Base-by-base conservation (phyloP, 2,797 vertebrate genomes). In the Cossypha niveicapilla region DNA sequence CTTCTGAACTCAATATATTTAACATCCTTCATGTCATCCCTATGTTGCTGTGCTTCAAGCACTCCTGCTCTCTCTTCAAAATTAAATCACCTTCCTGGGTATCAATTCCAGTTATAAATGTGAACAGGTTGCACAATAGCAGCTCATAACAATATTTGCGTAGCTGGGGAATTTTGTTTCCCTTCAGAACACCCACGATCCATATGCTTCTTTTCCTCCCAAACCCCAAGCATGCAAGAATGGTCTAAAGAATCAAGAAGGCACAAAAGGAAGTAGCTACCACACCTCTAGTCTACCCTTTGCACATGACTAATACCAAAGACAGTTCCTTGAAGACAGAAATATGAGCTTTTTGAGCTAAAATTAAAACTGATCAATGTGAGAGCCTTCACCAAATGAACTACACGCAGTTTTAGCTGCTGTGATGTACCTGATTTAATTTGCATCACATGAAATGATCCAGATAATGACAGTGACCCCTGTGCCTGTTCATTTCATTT, bases 391-490 rank as follows among this genome's bases (percentile, higher is more conserved):
- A 21, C 50, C 76, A 70, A 88, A 79, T 44, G 44, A 94, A 83
- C 42, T 50, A 54, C 22, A 41, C 0, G 4, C 51, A 61, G 51
- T 37, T 81, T 37, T 81, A 92, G 83, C 58, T 78, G 48, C 57
- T 3, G 3, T 21, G 56, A 82, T 27, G 37, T 60, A 92, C 74
- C 93, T 90, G 74, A 86, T 86, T 86, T 82, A 88, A 95, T 95
- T 89, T 92, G 77, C 77, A 93, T 93, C 63, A 45, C 44, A 53
- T 71, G 71, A 96, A 96, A 81, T 58, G 74, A 92, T 78, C 66
- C 76, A 81, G 77, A 86, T 93, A 90, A 93, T 86, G 86, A 90
- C 73, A 72, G 66, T 88, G 92, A 92, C 86, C 88, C 73, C 39
- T 42, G 42, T 65, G 86, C 76, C 70, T 84, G 70, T 28, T 93